Evolutionary conservation across 2,888 invertebrate genomes (phyloP).

Genomic region (Empis livida): DNA sequence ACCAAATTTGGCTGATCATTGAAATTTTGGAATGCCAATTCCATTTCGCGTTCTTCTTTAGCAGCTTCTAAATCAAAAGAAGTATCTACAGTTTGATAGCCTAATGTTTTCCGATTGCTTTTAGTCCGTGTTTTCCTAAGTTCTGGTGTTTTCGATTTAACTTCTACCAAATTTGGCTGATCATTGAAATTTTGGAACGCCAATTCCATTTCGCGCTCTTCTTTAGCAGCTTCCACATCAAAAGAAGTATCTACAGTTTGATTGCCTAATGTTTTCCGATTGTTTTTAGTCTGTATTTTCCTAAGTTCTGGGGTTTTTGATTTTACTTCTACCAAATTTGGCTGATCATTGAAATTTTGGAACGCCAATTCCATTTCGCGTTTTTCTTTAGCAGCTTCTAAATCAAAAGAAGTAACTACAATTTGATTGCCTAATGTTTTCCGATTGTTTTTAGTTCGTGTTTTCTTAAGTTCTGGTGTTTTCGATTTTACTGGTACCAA

Average conservation of each 20-base stretch:
- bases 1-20: background rate
- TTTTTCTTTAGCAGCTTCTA: background rate
- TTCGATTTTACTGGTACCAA: background rate
- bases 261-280: conserved; percentile 5
- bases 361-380: background rate
- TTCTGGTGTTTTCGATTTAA: conserved; percentile 4
- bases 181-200: conserved; percentile 9
- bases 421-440: conserved; percentile 1
- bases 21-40: conserved; percentile 9
- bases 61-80: conserved; percentile 5
- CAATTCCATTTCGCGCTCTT: conserved; percentile 2
- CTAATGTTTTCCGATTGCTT: conserved; percentile 6
- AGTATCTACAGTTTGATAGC: background rate
- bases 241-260: background rate
- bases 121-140: background rate
- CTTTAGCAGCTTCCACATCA: conserved; percentile 5
- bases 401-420: background rate
- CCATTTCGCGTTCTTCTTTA: conserved; percentile 5
- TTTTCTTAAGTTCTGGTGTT: conserved; percentile 5
- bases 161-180: background rate
- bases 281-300: background rate
- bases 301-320: background rate
- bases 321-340: background rate
- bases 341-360: background rate
- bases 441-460: background rate